phyloP scores from a whole-genome alignment of 2,797 vertebrate species.

The Pseudochromis fuscus region DNA sequence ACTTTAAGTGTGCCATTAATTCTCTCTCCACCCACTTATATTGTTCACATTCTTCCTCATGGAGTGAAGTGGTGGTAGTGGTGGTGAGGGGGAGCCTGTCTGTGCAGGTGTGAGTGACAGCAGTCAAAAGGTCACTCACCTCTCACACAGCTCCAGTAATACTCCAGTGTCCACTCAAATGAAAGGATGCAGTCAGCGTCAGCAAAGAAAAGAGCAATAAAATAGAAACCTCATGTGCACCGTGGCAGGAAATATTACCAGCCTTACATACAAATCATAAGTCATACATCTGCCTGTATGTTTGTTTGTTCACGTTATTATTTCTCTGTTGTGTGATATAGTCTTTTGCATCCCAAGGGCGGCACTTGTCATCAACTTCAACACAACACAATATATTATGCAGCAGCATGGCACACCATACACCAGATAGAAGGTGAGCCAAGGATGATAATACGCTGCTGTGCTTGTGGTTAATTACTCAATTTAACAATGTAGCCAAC shows the following conservation, averaged over 20 bases:
- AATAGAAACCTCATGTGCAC: conserved; percentile 17
- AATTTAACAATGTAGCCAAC: conserved; percentile 54
- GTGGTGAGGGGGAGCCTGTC: conserved; percentile 3
- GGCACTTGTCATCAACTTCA: conserved; percentile 28
- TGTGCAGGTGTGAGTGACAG: conserved; percentile 40
- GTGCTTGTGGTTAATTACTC: conserved; percentile 59
- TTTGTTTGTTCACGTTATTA: conserved; percentile 47
- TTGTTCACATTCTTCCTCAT: conserved; percentile 21
- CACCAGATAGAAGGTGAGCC: conserved; percentile 18
- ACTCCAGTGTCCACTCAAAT: conserved; percentile 1
- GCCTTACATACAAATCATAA: conserved; percentile 26
- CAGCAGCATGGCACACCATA: conserved; percentile 36
- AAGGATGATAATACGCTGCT: conserved; percentile 40
- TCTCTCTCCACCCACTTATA: conserved; percentile 34
- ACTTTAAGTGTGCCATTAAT: conserved; percentile 61
- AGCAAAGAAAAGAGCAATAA: not conserved
- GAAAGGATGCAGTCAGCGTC: not conserved
- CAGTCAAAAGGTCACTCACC: conserved; percentile 24
- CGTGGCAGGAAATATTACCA: conserved; percentile 26
- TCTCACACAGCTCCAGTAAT: not conserved
- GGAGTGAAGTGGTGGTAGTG: conserved; percentile 19
- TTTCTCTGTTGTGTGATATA: conserved; percentile 45
- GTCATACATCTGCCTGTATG: conserved; percentile 13
- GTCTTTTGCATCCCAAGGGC: conserved; percentile 22
- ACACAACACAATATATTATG: conserved; percentile 30